These are phyloP conservation scores for Athrips mouffetella DNA, from an alignment of 2,888 invertebrate genomes.

Conservation along the genomic window DNA sequence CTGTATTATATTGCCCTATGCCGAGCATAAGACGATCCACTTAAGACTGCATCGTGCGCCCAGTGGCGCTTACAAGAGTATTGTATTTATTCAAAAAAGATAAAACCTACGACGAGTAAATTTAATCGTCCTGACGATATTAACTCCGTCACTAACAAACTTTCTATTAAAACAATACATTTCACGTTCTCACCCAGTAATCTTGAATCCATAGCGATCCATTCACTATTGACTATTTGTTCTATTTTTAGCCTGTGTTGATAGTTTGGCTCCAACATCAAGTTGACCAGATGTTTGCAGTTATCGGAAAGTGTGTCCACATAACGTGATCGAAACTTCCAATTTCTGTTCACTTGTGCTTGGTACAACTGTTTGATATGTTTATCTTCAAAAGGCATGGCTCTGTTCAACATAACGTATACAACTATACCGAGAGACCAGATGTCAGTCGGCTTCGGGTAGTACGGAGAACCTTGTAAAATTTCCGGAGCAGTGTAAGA, in stretches of 20 bases:
- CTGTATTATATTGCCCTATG: no score
- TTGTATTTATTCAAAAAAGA: no score
- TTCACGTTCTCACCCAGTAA: slow-evolving; percentile 46
- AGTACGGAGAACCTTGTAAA: slow-evolving; percentile 85
- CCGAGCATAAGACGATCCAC: no score
- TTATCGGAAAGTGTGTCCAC: slow-evolving; percentile 75
- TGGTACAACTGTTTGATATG: slow-evolving; percentile 84
- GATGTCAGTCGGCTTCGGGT: slow-evolving; percentile 85
- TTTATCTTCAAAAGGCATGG: slow-evolving; percentile 90
- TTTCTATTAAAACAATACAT: neutral
- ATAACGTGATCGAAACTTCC: slow-evolving; percentile 84
- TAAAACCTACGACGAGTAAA: no score
- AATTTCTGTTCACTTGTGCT: slow-evolving; percentile 75
- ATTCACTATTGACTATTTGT: slow-evolving; percentile 75
- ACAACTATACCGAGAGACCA: slow-evolving; percentile 90
- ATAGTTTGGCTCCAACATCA: slow-evolving; percentile 83
- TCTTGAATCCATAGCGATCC: slow-evolving; percentile 83
- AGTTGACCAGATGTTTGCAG: slow-evolving; percentile 79
- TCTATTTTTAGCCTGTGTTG: slow-evolving; percentile 79
- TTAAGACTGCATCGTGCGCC: no score
- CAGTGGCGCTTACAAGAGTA: no score
- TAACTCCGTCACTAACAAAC: neutral
- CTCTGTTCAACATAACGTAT: slow-evolving; percentile 89
- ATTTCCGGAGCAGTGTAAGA: slow-evolving; percentile 94
- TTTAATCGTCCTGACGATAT: neutral